phyloP scores from a whole-genome alignment of 2,888 invertebrate genomes.

The Campoletis raptor region DNA sequence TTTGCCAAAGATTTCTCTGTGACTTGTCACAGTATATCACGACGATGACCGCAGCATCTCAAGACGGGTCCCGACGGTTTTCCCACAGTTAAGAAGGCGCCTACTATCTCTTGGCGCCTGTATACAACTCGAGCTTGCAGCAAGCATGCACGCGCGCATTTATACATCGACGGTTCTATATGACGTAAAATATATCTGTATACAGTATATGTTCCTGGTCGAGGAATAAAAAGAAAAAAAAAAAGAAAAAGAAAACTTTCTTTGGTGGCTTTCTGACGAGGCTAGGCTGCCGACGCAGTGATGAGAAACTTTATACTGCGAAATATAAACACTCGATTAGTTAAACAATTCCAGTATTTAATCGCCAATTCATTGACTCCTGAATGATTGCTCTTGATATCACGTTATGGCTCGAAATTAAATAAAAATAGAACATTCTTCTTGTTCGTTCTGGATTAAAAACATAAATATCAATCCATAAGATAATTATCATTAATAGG shows the following conservation, averaged over 20 bases:
- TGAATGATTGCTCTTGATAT: background rate
- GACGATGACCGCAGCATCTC: conserved; percentile 71
- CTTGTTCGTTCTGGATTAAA: background rate
- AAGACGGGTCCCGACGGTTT: conserved; percentile 77
- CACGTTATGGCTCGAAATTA: background rate
- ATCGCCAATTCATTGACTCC: conserved; percentile 39
- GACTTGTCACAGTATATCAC: conserved; percentile 64
- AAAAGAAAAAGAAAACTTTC: conserved; percentile 33
- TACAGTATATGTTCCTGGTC: conserved; percentile 4
- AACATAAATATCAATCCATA: background rate
- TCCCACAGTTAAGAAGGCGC: conserved; percentile 82
- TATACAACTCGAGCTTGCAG: conserved; percentile 66
- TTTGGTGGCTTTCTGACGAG: conserved; percentile 44
- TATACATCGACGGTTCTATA: conserved; percentile 72
- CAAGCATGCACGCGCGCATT: conserved; percentile 71
- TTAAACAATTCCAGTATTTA: conserved; percentile 17
- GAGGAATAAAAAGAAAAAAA: no score
- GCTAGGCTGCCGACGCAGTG: conserved; percentile 18
- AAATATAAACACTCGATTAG: conserved; percentile 39
- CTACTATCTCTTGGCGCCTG: conserved; percentile 81
- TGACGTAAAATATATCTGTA: conserved; percentile 15
- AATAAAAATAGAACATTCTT: background rate
- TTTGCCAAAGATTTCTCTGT: conserved; percentile 58
- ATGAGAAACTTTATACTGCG: conserved; percentile 36
- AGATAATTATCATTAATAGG: background rate